Conservation (phyloP, 2,888 invertebrate genomes). For the Rhagonycha fulva region DNA sequence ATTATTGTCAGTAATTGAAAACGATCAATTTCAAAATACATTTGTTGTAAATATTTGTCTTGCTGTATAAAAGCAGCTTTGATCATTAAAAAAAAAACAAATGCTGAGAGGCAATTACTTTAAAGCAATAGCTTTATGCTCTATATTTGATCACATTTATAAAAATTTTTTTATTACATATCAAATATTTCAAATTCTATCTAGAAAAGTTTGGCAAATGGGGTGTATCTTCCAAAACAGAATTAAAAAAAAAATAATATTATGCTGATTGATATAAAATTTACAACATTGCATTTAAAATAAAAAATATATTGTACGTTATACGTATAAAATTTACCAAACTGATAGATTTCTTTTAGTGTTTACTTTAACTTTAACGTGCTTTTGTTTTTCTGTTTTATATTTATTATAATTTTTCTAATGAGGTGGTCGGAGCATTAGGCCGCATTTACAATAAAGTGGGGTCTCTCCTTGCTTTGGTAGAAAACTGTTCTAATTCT, state of each 20-base stretch:
- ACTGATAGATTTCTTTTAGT: too few species aligned
- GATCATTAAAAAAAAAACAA: background rate
- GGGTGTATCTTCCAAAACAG: background rate
- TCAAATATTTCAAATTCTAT: background rate
- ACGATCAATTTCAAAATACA: too few species aligned
- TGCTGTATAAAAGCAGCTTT: background rate
- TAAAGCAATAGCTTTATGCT: background rate
- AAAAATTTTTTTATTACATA: background rate
- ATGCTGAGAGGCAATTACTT: background rate
- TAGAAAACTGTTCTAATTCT: too few species aligned
- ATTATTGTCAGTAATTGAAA: too few species aligned
- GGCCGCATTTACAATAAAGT: too few species aligned
- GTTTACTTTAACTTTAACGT: too few species aligned
- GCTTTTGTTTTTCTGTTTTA: too few species aligned
- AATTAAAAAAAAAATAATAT: background rate
- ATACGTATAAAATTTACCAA: background rate
- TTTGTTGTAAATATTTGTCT: too few species aligned
- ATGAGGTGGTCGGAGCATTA: too few species aligned
- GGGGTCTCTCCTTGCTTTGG: too few species aligned
- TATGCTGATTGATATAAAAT: background rate
- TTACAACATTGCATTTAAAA: background rate
- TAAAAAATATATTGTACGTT: background rate
- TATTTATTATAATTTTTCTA: too few species aligned
- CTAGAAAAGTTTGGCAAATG: background rate
- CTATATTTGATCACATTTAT: background rate